Evolutionary conservation across 23 tunicate genomes (phyloP).

Genomic region (Ciona savignyi): DNA sequence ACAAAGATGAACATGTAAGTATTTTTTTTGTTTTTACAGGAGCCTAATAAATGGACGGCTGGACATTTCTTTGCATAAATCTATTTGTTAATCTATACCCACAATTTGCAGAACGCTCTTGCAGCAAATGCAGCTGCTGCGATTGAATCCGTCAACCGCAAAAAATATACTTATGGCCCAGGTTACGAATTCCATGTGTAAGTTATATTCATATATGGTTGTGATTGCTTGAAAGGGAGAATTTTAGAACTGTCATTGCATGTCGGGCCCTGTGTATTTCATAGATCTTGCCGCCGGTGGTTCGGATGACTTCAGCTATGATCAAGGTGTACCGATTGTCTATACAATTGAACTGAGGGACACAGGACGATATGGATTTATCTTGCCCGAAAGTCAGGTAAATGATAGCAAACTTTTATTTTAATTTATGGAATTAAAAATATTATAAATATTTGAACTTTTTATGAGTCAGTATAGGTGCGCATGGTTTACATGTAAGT

Average conservation of each 20-base stretch:
- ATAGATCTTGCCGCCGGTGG: constrained; percentile 95
- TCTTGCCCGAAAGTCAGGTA: constrained; percentile 72
- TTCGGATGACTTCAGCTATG: constrained; percentile 84
- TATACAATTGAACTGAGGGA: constrained; percentile 93
- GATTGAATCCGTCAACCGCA: constrained; percentile 2
- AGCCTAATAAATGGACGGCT: no score
- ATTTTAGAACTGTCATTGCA: no score
- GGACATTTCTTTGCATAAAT: no score
- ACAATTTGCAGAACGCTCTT: constrained; percentile 4
- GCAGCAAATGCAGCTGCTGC: constrained; percentile 4
- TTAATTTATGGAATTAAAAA: no score
- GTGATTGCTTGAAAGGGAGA: no score
- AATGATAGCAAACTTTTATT: background rate
- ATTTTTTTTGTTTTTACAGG: no score
- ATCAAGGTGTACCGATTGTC: constrained; percentile 29
- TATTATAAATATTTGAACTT: no score
- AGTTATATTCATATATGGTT: no score
- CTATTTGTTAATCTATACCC: no score
- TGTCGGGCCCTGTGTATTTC: no score
- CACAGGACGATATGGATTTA: constrained; percentile 75
- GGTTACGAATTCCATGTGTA: constrained; percentile 49
- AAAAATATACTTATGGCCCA: constrained; percentile 34
- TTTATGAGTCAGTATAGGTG: no score
- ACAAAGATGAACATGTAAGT: constrained; percentile 41
- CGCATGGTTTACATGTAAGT: no score